These are phyloP conservation scores for Nephrotoma appendiculata DNA, from an alignment of 2,888 invertebrate genomes.

Conservation along the genomic window DNA sequence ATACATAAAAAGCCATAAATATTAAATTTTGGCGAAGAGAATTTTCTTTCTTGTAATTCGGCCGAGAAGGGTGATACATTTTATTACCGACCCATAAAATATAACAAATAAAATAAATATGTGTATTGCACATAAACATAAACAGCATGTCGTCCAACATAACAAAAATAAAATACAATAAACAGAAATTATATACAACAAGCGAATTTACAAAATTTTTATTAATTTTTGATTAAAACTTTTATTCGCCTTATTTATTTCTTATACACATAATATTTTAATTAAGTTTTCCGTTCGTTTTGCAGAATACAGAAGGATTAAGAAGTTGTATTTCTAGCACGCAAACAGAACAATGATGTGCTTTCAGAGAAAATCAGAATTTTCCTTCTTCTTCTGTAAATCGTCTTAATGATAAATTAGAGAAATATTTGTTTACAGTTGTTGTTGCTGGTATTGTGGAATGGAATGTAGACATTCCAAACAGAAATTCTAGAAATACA, in stretches of 20 bases:
- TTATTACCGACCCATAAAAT: background rate
- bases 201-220: background rate
- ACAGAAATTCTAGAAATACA: background rate
- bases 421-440: background rate
- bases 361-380: background rate
- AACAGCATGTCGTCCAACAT: background rate
- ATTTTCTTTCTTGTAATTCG: background rate
- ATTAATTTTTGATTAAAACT: background rate
- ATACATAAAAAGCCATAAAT: background rate
- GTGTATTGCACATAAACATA: background rate
- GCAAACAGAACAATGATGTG: background rate
- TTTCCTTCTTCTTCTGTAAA: too few species aligned
- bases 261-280: background rate
- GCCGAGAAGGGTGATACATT: background rate
- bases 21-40: background rate
- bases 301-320: background rate
- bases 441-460: background rate
- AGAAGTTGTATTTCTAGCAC: background rate
- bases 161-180: background rate
- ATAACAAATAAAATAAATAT: background rate
- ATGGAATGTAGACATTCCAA: background rate
- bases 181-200: background rate
- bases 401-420: background rate
- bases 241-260: background rate
- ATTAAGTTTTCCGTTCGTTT: background rate